A percentile compares a stretch with the other conserved stretches of the same genome.
Conservation (phyloP, 2,888 invertebrate genomes). For the Sarcophaga carnaria region DNA sequence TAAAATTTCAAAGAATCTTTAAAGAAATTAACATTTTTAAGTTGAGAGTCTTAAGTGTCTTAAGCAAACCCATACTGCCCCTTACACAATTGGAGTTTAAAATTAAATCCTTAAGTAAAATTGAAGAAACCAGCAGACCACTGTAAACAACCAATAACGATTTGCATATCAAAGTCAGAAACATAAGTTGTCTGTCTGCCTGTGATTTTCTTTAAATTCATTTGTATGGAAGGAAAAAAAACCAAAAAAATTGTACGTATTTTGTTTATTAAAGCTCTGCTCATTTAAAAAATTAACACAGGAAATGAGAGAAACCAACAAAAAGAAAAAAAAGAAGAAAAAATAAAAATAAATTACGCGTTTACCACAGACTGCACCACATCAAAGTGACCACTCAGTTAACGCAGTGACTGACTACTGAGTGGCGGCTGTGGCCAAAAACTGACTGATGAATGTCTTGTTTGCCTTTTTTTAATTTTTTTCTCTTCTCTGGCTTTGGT, state of each 20-base stretch:
- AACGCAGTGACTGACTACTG: constrained; percentile 60
- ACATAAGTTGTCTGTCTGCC: constrained; percentile 29
- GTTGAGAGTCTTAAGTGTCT: constrained; percentile 51
- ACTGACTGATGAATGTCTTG: constrained; percentile 65
- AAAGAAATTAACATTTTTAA: constrained; percentile 69
- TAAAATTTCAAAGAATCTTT: constrained; percentile 63
- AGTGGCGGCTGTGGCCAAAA: constrained; percentile 23
- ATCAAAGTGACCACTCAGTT: constrained; percentile 79
- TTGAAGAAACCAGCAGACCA: neutral
- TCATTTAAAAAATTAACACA: constrained; percentile 63
- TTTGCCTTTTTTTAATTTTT: constrained; percentile 48
- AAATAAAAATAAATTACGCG: constrained; percentile 76
- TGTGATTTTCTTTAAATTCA: constrained; percentile 8
- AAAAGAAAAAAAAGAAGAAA: neutral
- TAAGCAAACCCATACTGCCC: constrained; percentile 3
- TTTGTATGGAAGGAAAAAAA: constrained; percentile 56
- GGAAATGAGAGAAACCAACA: constrained; percentile 16
- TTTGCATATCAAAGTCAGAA: constrained; percentile 68
- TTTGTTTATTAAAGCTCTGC: constrained; percentile 60
- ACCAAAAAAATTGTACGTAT: constrained; percentile 36
- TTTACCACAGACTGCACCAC: constrained; percentile 78
- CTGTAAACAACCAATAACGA: constrained; percentile 43
- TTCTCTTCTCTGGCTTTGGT: constrained; percentile 42
- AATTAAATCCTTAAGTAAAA: constrained; percentile 50
- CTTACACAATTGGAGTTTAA: constrained; percentile 16